phyloP scores from a whole-genome alignment of 2,797 vertebrate genomes.

The Tenualosa thibaudeaui region DNA sequence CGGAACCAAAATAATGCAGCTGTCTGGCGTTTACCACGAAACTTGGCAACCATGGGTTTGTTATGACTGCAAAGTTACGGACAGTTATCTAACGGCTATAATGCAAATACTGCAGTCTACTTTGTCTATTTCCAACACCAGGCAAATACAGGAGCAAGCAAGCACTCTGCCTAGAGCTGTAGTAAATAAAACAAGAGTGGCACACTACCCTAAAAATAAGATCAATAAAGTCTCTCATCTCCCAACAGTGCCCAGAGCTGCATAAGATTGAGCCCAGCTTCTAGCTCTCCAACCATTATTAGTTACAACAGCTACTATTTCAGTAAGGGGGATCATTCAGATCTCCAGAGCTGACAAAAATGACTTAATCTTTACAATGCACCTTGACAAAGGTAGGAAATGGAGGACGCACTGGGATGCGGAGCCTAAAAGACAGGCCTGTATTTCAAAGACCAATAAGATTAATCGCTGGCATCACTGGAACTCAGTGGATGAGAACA shows the following conservation, averaged over 20 bases:
- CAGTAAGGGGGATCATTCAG: neutral
- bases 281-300: constrained; percentile 2
- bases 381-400: neutral
- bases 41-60: neutral
- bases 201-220: constrained; percentile 25
- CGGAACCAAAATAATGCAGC: neutral
- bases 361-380: too few species aligned
- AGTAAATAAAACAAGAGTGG: neutral
- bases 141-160: neutral
- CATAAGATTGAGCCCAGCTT: neutral
- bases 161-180: neutral
- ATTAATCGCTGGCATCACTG: neutral
- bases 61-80: neutral
- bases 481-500: neutral
- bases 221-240: constrained; percentile 22
- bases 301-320: neutral
- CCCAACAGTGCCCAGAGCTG: neutral
- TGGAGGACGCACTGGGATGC: neutral
- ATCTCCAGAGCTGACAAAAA: neutral
- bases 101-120: constrained; percentile 1
- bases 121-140: neutral
- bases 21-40: neutral
- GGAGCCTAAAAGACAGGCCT: neutral
- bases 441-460: neutral
- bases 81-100: neutral